phyloP scores from a whole-genome alignment of 1,140 invertebrate species.

The Chlorops oryzae region DNA sequence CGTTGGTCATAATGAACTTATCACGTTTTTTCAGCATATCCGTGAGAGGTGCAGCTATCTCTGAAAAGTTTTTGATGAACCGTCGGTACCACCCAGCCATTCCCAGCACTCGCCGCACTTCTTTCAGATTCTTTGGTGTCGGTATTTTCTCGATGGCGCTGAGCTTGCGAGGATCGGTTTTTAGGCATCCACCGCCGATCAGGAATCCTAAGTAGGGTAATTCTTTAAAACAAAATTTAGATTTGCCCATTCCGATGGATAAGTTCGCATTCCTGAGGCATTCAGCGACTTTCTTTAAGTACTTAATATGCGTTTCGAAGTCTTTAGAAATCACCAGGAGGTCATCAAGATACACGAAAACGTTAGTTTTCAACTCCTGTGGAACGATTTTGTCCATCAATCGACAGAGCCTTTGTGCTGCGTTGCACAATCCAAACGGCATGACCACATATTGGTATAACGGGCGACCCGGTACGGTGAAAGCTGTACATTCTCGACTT shows the following conservation, averaged over 20 bases:
- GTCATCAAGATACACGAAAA: slow-evolving; percentile 15
- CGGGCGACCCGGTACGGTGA: slow-evolving; percentile 2
- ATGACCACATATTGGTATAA: slow-evolving; percentile 10
- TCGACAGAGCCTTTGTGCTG: background rate
- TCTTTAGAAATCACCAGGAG: slow-evolving; percentile 6
- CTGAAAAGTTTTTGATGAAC: slow-evolving; percentile 4
- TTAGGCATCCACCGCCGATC: slow-evolving; percentile 7
- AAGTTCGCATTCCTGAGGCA: slow-evolving; percentile 2
- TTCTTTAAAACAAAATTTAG: slow-evolving; percentile 43
- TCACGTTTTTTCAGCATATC: background rate
- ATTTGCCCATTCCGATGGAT: slow-evolving; percentile 15
- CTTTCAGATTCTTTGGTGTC: background rate
- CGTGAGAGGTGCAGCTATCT: background rate
- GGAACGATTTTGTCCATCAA: slow-evolving; percentile 9
- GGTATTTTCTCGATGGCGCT: background rate
- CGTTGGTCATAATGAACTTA: slow-evolving; percentile 1
- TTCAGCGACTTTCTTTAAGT: slow-evolving; percentile 3
- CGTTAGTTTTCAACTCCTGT: slow-evolving; percentile 1
- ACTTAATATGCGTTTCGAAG: slow-evolving; percentile 4
- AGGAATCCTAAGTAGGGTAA: slow-evolving; percentile 8
- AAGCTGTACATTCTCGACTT: no score
- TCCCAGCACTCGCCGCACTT: slow-evolving; percentile 1
- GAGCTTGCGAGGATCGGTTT: slow-evolving; percentile 23
- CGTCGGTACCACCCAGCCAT: slow-evolving; percentile 2
- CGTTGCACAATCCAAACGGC: slow-evolving; percentile 9